A percentile compares a stretch with the other conserved stretches of the same genome.
phyloP scores from a whole-genome alignment of 2,113 vertebrate genomes.

The Equus przewalskii region DNA sequence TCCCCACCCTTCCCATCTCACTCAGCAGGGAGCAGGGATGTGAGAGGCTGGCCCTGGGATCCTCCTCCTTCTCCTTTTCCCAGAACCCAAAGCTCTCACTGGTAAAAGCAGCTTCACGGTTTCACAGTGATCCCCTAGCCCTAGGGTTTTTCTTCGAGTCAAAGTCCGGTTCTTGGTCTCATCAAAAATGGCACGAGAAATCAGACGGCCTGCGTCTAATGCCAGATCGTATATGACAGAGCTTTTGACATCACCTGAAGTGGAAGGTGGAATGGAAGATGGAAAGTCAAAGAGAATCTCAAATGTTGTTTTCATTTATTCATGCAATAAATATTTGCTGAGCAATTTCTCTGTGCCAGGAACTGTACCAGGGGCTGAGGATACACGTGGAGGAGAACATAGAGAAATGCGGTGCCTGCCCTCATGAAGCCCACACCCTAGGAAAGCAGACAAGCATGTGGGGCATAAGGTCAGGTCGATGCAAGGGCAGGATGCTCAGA shows the following conservation, averaged over 20 bases:
- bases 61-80: background rate
- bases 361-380: too few relatives aligned
- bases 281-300: background rate
- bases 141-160: constrained; percentile 43
- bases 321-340: too few relatives aligned
- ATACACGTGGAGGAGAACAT: background rate
- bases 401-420: background rate
- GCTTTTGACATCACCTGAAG: constrained; percentile 65
- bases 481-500: background rate
- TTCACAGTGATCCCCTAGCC: constrained; percentile 73
- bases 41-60: background rate
- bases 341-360: background rate
- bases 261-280: background rate
- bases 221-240: constrained; percentile 68
- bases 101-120: constrained; percentile 66
- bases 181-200: constrained; percentile 74
- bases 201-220: constrained; percentile 73
- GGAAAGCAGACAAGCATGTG: background rate
- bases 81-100: constrained; percentile 49
- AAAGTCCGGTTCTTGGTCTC: constrained; percentile 74
- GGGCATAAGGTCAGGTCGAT: background rate
- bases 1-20: background rate
- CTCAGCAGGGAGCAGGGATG: background rate
- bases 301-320: background rate
- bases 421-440: background rate